A percentile compares a stretch with the other conserved stretches of the same genome.
phyloP scores from a whole-genome alignment of 2,888 invertebrate genomes.

The Thelaira solivaga region DNA sequence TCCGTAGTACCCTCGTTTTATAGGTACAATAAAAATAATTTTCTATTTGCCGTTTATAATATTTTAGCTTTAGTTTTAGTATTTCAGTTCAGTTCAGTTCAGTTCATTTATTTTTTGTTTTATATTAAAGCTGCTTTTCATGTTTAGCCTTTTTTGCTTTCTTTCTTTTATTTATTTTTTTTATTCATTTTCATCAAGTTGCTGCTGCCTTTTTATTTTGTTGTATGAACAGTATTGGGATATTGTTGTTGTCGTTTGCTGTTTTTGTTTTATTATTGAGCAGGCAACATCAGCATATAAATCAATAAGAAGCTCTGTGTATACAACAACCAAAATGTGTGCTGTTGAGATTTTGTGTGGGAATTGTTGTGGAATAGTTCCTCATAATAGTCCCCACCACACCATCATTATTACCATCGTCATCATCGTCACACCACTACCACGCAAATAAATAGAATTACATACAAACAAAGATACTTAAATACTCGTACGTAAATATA shows the following conservation, averaged over 20 bases:
- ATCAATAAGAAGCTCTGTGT: constrained; percentile 73
- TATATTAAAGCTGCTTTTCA: constrained; percentile 48
- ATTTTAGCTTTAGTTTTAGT: constrained; percentile 21
- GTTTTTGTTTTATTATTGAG: constrained; percentile 51
- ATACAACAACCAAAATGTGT: constrained; percentile 49
- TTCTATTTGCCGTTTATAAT: constrained; percentile 20
- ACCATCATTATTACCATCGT: too few relatives aligned
- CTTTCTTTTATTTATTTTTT: too few relatives aligned
- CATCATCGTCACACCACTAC: too few relatives aligned
- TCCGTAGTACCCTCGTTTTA: not conserved
- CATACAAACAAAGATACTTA: not conserved
- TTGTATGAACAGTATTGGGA: constrained; percentile 6
- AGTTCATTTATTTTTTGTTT: constrained; percentile 21
- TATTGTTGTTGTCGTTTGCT: constrained; percentile 6
- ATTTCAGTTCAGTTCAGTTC: constrained; percentile 24
- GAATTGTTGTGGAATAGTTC: constrained; percentile 66
- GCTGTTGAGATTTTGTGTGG: constrained; percentile 73
- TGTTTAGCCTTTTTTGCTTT: constrained; percentile 31
- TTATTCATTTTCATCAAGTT: constrained; percentile 38
- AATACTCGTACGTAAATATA: too few relatives aligned
- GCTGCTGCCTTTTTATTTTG: constrained; percentile 29
- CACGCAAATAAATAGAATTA: constrained; percentile 4
- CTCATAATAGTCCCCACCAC: constrained; percentile 38
- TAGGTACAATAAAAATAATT: constrained; percentile 6
- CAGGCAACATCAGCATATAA: constrained; percentile 68